phyloP scores from a whole-genome alignment of 2,113 vertebrate species.

The Chauna torquata region DNA sequence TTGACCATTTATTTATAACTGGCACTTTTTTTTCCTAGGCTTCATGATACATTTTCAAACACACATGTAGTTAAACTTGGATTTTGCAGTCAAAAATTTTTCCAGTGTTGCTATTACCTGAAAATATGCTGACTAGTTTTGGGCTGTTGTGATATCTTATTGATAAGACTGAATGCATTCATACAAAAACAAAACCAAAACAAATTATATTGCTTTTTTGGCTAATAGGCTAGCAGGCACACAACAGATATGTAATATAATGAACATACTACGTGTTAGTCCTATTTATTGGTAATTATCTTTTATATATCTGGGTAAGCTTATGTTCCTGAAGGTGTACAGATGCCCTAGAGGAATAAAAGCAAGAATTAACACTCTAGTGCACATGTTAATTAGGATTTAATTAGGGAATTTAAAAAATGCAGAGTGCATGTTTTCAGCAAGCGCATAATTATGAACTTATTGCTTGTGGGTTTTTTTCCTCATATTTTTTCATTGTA shows the following conservation, averaged over 20 bases:
- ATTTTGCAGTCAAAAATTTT: neutral
- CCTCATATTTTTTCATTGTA: constrained; percentile 70
- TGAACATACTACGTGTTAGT: neutral
- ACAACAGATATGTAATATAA: constrained; percentile 25
- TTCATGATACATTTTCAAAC: neutral
- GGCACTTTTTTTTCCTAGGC: neutral
- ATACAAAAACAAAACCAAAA: neutral
- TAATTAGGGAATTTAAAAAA: constrained; percentile 81
- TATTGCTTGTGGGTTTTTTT: constrained; percentile 51
- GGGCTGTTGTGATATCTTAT: neutral
- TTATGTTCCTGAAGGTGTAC: constrained; percentile 72
- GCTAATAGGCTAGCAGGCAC: neutral
- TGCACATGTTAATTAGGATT: constrained; percentile 80
- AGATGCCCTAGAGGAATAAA: constrained; percentile 73
- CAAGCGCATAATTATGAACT: constrained; percentile 71
- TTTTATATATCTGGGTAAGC: constrained; percentile 71
- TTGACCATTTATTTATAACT: neutral
- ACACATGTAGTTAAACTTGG: neutral
- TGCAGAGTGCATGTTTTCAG: constrained; percentile 72
- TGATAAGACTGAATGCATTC: neutral
- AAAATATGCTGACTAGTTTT: neutral
- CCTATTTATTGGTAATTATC: constrained; percentile 76
- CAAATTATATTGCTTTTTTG: neutral
- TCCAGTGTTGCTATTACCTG: neutral
- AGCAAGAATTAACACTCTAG: constrained; percentile 78